Base-by-base conservation (phyloP, 2,888 invertebrate genomes). In the Leptarthrus brevirostris region DNA sequence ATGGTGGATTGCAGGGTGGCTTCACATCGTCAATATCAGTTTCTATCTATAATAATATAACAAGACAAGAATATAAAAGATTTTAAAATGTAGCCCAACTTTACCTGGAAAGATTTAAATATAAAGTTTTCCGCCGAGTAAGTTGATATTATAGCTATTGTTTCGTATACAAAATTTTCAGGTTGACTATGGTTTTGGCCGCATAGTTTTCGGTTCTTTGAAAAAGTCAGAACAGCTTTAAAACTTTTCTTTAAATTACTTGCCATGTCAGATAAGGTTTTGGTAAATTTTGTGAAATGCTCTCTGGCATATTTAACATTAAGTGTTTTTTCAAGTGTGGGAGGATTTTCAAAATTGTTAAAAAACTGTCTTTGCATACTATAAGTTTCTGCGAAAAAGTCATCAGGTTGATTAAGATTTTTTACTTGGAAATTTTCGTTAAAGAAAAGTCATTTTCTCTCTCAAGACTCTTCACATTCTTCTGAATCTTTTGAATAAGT, bases 351-450 rank as follows among this genome's bases (percentile, higher is more conserved):
- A 18, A 61, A 10, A 20, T 61, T 40, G 18, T 61, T 61, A 8
- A 61, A 18, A 61, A 61, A 61, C 5, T 61, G 4, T 18, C 61
- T 34, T 40, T 61, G 61, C 61, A 61, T 2, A 12, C 36, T 18
- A 18, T 10, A 61, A 14, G 61, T 61, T 34, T 61, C 16, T 18
- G 2, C 40, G 18, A 61, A 61, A 18, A 16, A 61, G 4, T 4
- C 3, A 30, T 2, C 61, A 20, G 8, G 3, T 16, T 14, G 18
- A 4, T 16, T 36, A 10, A 61, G n/a, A 36, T 61, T 61, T 16
- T 3, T 10, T 16, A 61, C 20, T 34, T 1, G 6, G 18, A 10
- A 24, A 3, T 61, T 34, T 20, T 61, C 36, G 34, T 61, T 34
- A n/a, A n/a, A n/a, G n/a, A n/a, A n/a, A n/a, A n/a, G n/a, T n/a